phyloP scores from a whole-genome alignment of 2,113 vertebrate species.

The Corydoras sp. region DNA sequence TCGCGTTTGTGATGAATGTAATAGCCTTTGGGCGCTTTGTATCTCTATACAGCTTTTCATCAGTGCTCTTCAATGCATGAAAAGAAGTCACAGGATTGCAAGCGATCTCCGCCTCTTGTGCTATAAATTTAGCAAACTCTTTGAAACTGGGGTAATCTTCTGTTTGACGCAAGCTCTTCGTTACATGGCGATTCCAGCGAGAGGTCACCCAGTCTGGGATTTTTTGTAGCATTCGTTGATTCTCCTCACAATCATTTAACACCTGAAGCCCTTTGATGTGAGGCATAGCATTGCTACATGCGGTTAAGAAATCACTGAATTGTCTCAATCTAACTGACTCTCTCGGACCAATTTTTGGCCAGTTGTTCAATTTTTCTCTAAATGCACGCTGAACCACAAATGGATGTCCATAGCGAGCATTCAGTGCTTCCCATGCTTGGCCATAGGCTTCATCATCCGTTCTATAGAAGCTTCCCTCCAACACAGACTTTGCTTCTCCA shows the following conservation, averaged over 20 bases:
- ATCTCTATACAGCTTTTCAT: conserved; percentile 26
- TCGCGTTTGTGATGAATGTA: conserved; percentile 27
- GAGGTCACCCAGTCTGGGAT: not conserved
- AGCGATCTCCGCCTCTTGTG: conserved; percentile 42
- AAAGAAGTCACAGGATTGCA: conserved; percentile 39
- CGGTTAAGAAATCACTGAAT: conserved; percentile 39
- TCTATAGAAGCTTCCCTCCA: conserved; percentile 43
- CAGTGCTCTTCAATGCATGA: conserved; percentile 7
- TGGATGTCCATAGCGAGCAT: conserved; percentile 23
- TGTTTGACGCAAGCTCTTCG: conserved; percentile 14
- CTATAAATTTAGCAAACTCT: conserved; percentile 35
- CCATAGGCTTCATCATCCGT: conserved; percentile 31
- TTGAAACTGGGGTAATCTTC: conserved; percentile 31
- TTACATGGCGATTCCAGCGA: conserved; percentile 40
- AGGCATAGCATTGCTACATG: conserved; percentile 36
- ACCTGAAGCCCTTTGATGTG: not conserved
- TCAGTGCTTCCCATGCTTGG: conserved; percentile 34
- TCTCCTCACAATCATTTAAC: not conserved
- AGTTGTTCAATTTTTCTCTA: conserved; percentile 32
- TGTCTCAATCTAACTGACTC: conserved; percentile 34
- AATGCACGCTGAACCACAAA: conserved; percentile 38
- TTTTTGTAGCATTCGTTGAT: not conserved
- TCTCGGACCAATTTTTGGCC: conserved; percentile 34
- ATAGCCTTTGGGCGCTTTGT: conserved; percentile 24
- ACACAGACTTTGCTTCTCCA: conserved; percentile 27